Evolutionary conservation across 2,888 invertebrate species (phyloP), one percentile per base, ranked within the genome.

Genomic region (Scaeva pyrastri): DNA sequence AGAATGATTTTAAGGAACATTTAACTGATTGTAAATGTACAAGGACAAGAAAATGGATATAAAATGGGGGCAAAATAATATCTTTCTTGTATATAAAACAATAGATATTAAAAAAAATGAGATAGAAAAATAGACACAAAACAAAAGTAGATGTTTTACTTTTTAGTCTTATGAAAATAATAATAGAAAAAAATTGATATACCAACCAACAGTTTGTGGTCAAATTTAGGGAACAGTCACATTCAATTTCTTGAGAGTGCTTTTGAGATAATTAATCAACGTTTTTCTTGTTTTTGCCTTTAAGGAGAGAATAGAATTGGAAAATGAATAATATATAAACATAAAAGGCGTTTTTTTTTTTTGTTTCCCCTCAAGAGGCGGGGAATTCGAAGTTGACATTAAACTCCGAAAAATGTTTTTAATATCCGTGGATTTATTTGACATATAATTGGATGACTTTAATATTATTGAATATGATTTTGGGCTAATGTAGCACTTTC

Each of bases 1-100:
- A 60, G 39, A 60, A 45, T 26, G 26, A 66, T 66, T 66, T 66
- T 19, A 48, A 66, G 66, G 48, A n/a, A 66, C 66, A 66, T 66
- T 66, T 66, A 66, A 66, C 48, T 66, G 66, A 66, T 66, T 66
- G 66, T 36, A 48, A 41, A 11, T 11, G 12, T 39, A 58, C 39
- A 56, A 16, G 16, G 8, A 31, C 31, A 31, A 31, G 6, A 31
- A 36, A 58, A 12, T 39, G 21, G 60, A 41, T 41, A 8, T 41
- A 19, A 58, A 31, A 31, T 7, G 8, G 56, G 36, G n/a, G 16
- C 10, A 58, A 12, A 39, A 36, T 16, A 39, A 36, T 16, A 36
- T 58, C 16, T 31, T 31, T 31, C 16, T 19, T 3, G 3, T 11
- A 11, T 8, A 36, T 39, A 39, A 36, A 58, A 58, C 19, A 58